Evolutionary conservation across 2,797 vertebrate species (phyloP).

Genomic region (Sternarchorhynchus goeldii): DNA sequence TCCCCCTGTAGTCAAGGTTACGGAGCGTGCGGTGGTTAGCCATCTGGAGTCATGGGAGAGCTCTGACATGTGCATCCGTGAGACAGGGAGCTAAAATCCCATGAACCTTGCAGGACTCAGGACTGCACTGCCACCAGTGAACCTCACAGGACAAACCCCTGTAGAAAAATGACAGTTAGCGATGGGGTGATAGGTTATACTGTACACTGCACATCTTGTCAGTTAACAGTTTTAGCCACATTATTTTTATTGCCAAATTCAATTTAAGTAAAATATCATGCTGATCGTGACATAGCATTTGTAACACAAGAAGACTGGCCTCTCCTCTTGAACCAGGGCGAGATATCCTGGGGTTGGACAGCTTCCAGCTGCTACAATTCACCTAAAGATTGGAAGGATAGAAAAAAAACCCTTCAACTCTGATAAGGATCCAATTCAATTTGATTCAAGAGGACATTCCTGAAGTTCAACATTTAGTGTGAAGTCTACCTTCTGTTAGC

Average conservation of each 20-base stretch:
- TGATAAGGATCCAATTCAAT: slow-evolving; percentile 35
- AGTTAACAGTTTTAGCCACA: background rate
- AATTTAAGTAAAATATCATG: background rate
- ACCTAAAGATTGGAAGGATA: slow-evolving; percentile 42
- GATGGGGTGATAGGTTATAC: background rate
- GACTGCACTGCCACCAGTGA: slow-evolving; percentile 47
- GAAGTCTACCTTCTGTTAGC: slow-evolving; percentile 28
- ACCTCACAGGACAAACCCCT: slow-evolving; percentile 49
- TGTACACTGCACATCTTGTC: background rate
- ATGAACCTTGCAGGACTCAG: slow-evolving; percentile 49
- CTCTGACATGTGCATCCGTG: slow-evolving; percentile 69
- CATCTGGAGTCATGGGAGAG: slow-evolving; percentile 67
- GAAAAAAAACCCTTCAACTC: slow-evolving; percentile 29
- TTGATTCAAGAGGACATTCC: slow-evolving; percentile 38
- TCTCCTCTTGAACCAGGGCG: background rate
- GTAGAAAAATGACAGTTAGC: background rate
- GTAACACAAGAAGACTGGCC: background rate
- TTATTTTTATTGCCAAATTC: background rate
- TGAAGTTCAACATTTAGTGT: slow-evolving; percentile 38
- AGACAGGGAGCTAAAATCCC: slow-evolving; percentile 56
- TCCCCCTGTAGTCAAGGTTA: slow-evolving; percentile 52
- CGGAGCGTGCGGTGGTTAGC: slow-evolving; percentile 63
- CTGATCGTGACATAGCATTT: background rate
- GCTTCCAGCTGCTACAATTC: slow-evolving; percentile 33
- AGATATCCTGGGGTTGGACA: slow-evolving; percentile 14